A percentile compares a stretch with the other conserved stretches of the same genome.
Evolutionary conservation across 2,888 invertebrate species (phyloP).

Genomic region (Athetis lepigone): DNA sequence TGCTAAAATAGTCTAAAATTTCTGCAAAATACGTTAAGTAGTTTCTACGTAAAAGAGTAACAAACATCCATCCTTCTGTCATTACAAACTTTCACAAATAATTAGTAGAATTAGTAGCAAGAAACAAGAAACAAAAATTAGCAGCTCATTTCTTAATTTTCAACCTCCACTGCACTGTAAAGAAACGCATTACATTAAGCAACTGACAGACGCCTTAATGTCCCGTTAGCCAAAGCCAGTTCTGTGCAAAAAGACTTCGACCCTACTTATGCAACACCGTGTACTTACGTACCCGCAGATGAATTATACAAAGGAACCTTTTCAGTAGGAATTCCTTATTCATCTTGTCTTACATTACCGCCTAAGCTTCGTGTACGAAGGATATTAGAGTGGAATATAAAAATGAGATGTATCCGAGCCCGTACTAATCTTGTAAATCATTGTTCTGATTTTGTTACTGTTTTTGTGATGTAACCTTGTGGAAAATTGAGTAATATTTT

Average conservation of each 20-base stretch:
- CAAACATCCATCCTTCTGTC: too few relatives aligned
- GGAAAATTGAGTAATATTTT: slow-evolving; percentile 6
- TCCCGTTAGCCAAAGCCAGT: slow-evolving; percentile 41
- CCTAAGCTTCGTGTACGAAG: slow-evolving; percentile 64
- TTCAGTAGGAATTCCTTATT: slow-evolving; percentile 69
- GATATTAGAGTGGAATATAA: slow-evolving; percentile 52
- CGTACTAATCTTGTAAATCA: slow-evolving; percentile 34
- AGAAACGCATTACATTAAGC: slow-evolving; percentile 36
- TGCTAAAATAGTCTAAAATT: too few relatives aligned
- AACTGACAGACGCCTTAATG: slow-evolving; percentile 44
- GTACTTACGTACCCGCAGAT: slow-evolving; percentile 68
- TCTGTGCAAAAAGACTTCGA: slow-evolving; percentile 57
- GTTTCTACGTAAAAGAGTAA: too few relatives aligned
- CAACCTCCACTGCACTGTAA: slow-evolving; percentile 8
- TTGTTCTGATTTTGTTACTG: slow-evolving; percentile 24
- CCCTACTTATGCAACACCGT: slow-evolving; percentile 67
- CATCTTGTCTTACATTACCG: slow-evolving; percentile 70
- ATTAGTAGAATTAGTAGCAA: too few relatives aligned
- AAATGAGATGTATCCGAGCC: slow-evolving; percentile 37
- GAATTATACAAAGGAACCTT: slow-evolving; percentile 72
- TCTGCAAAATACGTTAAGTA: too few relatives aligned
- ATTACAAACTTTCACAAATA: too few relatives aligned
- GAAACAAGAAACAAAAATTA: too few relatives aligned
- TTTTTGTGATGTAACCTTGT: slow-evolving; percentile 12
- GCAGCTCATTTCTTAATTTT: neutral